Evolutionary conservation across 2,888 invertebrate species (phyloP), one percentile per base, ranked within the genome.

Genomic region (Drosophila melanosoma): DNA sequence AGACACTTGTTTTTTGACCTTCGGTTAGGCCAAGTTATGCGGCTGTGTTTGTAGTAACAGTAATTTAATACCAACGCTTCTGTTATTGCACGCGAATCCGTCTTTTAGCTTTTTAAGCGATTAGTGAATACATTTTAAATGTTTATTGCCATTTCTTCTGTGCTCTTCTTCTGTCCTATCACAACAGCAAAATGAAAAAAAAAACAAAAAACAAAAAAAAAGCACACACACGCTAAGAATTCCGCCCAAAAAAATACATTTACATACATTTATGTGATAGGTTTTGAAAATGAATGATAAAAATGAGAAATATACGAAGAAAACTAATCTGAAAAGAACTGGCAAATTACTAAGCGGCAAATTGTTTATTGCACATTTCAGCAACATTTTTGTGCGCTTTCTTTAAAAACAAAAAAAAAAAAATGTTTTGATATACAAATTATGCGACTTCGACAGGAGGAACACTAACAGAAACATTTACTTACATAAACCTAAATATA

Each of bases 201-300:
- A 63, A 52, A 15, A 17, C n/a, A n/a, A n/a, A n/a, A n/a, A 23
- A 56, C 12, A 35, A 59, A 58, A 69, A 63, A 52, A 15, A 17
- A 54, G 71, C 75, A 62, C 51, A 84, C 76, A 83, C 87, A 85
- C 87, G 86, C 87, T 87, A 87, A 90, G 81, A 89, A 89, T 88
- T 89, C 90, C 89, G 88, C 90, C 89, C 83, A 88, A 88, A 79
- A 79, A 70, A 64, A 68, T 49, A 73, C 33, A 68, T 76, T 82
- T 76, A 84, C 75, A 83, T 80, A 87, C 81, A 87, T 90, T 90
- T 91, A 91, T 91, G 91, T 91, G 91, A 91, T 91, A 91, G 90
- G 91, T 91, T 91, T 89, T 80, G 78, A 80, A 82, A 86, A 77
- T 74, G 69, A 60, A 45, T 59, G n/a, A 53, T 62, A 70, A 76